Base-by-base conservation (phyloP, 2,113 vertebrate genomes). In the Notechis scutatus region DNA sequence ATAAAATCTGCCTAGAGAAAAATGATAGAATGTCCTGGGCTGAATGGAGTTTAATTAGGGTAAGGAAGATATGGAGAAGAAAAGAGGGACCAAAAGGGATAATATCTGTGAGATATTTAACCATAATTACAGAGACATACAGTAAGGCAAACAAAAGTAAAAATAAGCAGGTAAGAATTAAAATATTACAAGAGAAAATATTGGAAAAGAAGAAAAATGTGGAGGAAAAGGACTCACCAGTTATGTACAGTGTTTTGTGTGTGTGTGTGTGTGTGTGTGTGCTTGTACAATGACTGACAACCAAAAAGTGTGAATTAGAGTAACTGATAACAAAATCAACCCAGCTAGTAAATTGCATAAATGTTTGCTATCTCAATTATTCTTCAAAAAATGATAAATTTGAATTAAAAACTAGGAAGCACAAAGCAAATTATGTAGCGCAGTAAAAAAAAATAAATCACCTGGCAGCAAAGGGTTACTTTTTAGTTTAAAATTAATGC, bases 381-480 rank as follows among this genome's bases (percentile, higher is more conserved):
- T 85, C 21, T 57, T 74, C 56, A 61, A 56, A 81, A 85, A 50
- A 86, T 52, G 50, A 14, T 29, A 34, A 93, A 47, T 64, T 61
- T 15, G 20, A 91, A 45, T 47, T 26, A 91, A 29, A 42, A 89
- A 4, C 24, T 10, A 45, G 55, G 34, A 61, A 57, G 7, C 34
- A 18, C 42, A 91, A 93, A 52, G n/a, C 34, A 91, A 94, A 0
- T 56, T 92, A 42, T 89, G 91, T 7, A 87, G 6, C 8, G 20
- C 15, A 50, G 59, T 29, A 42, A 47, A 93, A 93, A 47, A 95
- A 95, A 89, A 85, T n/a, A n/a, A 0, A 94, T 91, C 24, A 93
- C 90, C 92, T 89, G 95, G 86, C 91, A 95, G 94, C 93, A 96
- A 96, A 96, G 97, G 95, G 96, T 95, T 96, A 96, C 86, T 95